phyloP scores from a whole-genome alignment of 2,797 vertebrate species.

The Etheostoma perlongum region DNA sequence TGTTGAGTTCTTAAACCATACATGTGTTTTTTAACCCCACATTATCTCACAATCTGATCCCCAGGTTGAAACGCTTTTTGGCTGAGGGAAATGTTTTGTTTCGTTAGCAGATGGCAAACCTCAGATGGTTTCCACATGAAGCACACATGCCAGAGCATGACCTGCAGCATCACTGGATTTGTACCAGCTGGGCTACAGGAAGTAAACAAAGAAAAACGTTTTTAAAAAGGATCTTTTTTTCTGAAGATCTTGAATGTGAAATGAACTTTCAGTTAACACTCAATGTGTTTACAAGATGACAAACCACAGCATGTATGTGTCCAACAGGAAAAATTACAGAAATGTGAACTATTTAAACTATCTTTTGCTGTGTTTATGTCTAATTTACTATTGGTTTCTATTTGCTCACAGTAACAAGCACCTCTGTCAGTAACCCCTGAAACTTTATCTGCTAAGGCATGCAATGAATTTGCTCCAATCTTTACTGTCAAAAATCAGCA shows the following conservation, averaged over 20 bases:
- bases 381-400: not conserved
- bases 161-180: slow-evolving; percentile 30
- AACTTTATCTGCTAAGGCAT: not conserved
- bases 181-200: slow-evolving; percentile 23
- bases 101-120: slow-evolving; percentile 29
- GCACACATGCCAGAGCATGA: not conserved
- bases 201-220: not conserved
- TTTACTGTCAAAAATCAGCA: not conserved
- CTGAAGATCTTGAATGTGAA: not conserved
- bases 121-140: slow-evolving; percentile 51
- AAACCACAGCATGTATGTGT: not conserved
- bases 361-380: not conserved
- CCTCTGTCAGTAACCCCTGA: not conserved
- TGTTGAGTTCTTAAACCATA: not conserved
- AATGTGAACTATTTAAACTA: not conserved
- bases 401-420: not conserved
- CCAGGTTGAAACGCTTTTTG: not conserved
- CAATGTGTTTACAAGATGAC: not conserved
- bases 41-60: not conserved
- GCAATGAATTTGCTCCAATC: not conserved
- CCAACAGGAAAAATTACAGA: not conserved
- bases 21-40: not conserved
- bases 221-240: not conserved
- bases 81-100: slow-evolving; percentile 30
- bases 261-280: not conserved